Base-by-base conservation (phyloP, 2,113 vertebrate species). In the Eretmochelys imbricata region DNA sequence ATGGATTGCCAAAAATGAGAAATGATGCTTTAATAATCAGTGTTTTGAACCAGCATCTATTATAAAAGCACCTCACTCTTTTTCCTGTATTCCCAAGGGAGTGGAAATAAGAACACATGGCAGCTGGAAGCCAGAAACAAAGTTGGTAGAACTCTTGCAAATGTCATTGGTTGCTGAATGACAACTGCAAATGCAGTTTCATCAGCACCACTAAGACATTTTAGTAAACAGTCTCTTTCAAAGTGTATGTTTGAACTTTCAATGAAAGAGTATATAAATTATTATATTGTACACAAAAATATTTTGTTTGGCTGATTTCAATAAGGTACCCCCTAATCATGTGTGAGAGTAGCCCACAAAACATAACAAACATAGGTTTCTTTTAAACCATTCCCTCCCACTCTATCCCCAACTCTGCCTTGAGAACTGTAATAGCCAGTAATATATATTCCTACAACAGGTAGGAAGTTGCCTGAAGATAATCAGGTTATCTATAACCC, bases 1-100 rank as follows among this genome's bases (percentile, higher is more conserved):
- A 97, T 90, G 91, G 96, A 97, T 97, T 91, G 85, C 94, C 95
- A 95, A 97, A 98, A 97, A 93, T 84, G 88, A 93, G 90, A 95
- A 93, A 92, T 95, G 91, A 93, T 94, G 90, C 91, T 97, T 97
- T 96, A 96, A 95, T 94, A 95, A 97, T 90, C 85, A 97, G 94
- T 95, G 89, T 96, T 95, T 96, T 95, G 76, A 98, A 91, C 88
- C 57, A 38, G 93, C 82, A 80, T 94, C 96, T 95, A 92, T 93
- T 88, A 84, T 17, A 48, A 93, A 95, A 95, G 94, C 89, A 85
- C 87, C 82, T 90, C 65, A 94, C 82, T 54, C 76, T 53, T 54
- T 82, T 93, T 94, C 88, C 93, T 89, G 57, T 51, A 80, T 93
- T 94, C 38, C 84, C 89, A 89, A 82, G 76, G 38, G 80, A 96